Evolutionary conservation across 2,888 invertebrate genomes (phyloP).

Genomic region (Apodemia mormo): DNA sequence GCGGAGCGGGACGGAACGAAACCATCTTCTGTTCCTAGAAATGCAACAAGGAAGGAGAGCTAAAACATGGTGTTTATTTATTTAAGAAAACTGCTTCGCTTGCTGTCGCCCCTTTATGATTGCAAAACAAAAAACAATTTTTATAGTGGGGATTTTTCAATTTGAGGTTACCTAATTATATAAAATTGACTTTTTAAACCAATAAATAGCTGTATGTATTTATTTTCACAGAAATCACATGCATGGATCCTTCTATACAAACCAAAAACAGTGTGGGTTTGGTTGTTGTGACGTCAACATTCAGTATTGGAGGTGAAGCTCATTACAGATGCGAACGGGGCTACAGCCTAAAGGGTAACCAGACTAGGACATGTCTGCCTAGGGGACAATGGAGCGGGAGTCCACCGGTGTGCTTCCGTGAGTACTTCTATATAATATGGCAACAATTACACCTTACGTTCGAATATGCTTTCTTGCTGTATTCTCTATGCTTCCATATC

Average conservation of each 20-base stretch:
- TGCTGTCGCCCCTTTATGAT: too few species aligned
- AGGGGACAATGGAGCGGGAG: conserved; percentile 92
- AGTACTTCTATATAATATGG: conserved; percentile 50
- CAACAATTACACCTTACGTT: too few species aligned
- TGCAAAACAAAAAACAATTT: background rate
- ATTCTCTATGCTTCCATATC: too few species aligned
- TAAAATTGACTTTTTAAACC: background rate
- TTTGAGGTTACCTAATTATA: background rate
- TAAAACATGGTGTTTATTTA: too few species aligned
- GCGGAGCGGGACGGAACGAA: too few species aligned
- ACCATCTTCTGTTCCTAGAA: too few species aligned
- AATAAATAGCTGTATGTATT: background rate
- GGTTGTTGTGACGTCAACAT: conserved; percentile 82
- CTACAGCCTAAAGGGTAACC: conserved; percentile 89
- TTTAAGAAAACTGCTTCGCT: too few species aligned
- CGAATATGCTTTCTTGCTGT: too few species aligned
- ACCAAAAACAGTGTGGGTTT: conserved; percentile 78
- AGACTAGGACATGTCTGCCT: conserved; percentile 87
- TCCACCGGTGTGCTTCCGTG: conserved; percentile 90
- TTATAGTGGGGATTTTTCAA: background rate
- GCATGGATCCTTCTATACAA: conserved; percentile 84
- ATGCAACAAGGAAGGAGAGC: too few species aligned
- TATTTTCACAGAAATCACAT: conserved; percentile 85
- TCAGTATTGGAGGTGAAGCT: conserved; percentile 89
- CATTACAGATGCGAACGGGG: conserved; percentile 93